Evolutionary conservation across 1,140 invertebrate species (phyloP).

Genomic region (Drosophila pruinosa): DNA sequence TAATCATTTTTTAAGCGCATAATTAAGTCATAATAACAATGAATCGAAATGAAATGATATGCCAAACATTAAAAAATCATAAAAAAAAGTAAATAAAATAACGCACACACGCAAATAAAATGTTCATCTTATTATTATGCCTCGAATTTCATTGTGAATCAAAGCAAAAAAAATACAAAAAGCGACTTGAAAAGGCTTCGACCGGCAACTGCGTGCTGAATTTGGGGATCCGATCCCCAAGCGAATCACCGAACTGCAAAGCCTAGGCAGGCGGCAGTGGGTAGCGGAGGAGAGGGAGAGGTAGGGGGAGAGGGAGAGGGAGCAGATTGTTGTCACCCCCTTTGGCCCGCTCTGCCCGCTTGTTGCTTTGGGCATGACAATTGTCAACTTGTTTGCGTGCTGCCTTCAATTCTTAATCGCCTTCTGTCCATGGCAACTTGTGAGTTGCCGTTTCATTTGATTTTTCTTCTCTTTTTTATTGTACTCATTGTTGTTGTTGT

Average conservation of each 20-base stretch:
- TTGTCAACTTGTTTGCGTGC: slow-evolving; percentile 77
- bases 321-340: slow-evolving; percentile 4
- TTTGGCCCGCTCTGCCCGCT: too few relatives aligned
- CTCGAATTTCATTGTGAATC: slow-evolving; percentile 71
- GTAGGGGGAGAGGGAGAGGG: neutral
- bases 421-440: slow-evolving; percentile 66
- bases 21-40: slow-evolving; percentile 78
- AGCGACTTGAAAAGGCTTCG: slow-evolving; percentile 61
- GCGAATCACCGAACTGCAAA: neutral
- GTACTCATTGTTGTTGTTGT: slow-evolving; percentile 6
- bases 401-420: slow-evolving; percentile 77
- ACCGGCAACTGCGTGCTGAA: slow-evolving; percentile 41
- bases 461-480: slow-evolving; percentile 13
- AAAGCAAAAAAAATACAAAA: slow-evolving; percentile 40
- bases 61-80: slow-evolving; percentile 52
- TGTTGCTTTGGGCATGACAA: slow-evolving; percentile 62
- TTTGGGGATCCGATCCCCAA: slow-evolving; percentile 11
- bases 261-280: too few relatives aligned
- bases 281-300: neutral
- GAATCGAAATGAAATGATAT: slow-evolving; percentile 59
- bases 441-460: slow-evolving; percentile 66
- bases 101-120: slow-evolving; percentile 55
- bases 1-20: slow-evolving; percentile 70
- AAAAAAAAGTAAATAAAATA: slow-evolving; percentile 31
- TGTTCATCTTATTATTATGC: slow-evolving; percentile 79